These are phyloP conservation scores for Channa maculata DNA, from an alignment of 2,113 vertebrate genomes.

Conservation along the genomic window DNA sequence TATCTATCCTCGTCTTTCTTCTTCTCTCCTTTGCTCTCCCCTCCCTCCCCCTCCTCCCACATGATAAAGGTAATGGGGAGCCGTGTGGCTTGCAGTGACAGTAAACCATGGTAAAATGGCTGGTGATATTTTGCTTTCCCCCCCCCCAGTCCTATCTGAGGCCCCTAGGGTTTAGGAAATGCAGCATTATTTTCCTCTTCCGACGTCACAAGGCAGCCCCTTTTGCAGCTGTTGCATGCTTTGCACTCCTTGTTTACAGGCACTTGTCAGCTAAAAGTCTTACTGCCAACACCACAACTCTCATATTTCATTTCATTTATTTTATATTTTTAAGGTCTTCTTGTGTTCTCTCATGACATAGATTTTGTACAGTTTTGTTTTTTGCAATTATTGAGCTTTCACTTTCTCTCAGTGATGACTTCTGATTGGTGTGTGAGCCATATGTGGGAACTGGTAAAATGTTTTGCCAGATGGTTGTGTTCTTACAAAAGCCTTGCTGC, in stretches of 20 bases:
- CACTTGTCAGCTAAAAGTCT: constrained; percentile 57
- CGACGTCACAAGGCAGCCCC: constrained; percentile 83
- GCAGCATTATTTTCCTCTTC: constrained; percentile 80
- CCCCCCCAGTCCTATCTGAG: constrained; percentile 64
- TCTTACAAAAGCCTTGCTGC: constrained; percentile 68
- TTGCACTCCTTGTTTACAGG: constrained; percentile 78
- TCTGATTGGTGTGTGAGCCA: constrained; percentile 68
- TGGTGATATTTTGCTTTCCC: constrained; percentile 59
- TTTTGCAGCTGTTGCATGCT: constrained; percentile 91
- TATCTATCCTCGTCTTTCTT: constrained; percentile 60
- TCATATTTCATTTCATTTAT: constrained; percentile 55
- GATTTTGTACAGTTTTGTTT: constrained; percentile 20
- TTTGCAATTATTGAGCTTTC: constrained; percentile 19
- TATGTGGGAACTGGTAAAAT: constrained; percentile 78
- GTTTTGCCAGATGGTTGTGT: constrained; percentile 77
- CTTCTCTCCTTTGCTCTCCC: constrained; percentile 41
- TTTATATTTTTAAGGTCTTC: neutral
- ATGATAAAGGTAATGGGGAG: constrained; percentile 69
- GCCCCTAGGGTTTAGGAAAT: constrained; percentile 86
- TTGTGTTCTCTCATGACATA: constrained; percentile 3
- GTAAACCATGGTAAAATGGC: constrained; percentile 70
- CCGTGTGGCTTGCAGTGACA: constrained; percentile 53
- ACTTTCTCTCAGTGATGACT: constrained; percentile 69
- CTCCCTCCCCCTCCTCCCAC: constrained; percentile 45
- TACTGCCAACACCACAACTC: constrained; percentile 42